Base-by-base conservation (phyloP, 2,888 invertebrate species). In the Thecophora atra region DNA sequence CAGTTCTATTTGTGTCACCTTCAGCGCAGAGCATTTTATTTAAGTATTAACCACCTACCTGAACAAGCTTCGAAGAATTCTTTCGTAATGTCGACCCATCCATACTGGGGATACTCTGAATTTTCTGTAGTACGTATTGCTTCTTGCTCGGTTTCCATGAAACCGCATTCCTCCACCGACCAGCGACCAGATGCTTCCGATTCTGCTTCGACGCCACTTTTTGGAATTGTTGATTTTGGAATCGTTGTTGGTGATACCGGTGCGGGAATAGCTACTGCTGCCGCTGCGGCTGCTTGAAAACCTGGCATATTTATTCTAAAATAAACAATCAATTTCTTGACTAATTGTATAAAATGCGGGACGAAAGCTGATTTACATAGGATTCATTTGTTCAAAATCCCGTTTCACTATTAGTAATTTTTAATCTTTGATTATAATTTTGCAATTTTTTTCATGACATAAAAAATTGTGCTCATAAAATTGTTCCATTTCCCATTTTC, bases 61-160 rank as follows among this genome's bases (percentile, higher is more conserved):
- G 89, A 88, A 71, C 91, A 90, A 2, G 91, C 89, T 66, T 88
- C 87, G 77, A 90, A 89, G 81, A 92, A 92, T 72, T 91, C 90
- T 64, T 88, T 80, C 2, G 88, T 88, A 24, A 88, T 86, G 70
- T 87, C 84, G 19, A 83, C 79, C 86, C 86, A 86, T 13, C 82
- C 84, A 51, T 83, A 83, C 54, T 82, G 79, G 0, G 86, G 85
- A 70, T 84, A 84, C 72, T 83, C 82, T n/a, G 81, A 77, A 64
- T 81, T 82, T 60, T 83, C 80, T 8, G 77, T 74, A 0, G 72
- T 47, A 13, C 82, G 78, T 71, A 81, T 78, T 8, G 77, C 76
- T n/a, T 80, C 80, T 63, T 82, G 82, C n/a, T 81, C 82, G 0
- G 76, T 72, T 56, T 83, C 83, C 47, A 77, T 71, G 28, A 77